Conservation (phyloP, 2,113 vertebrate genomes). For the Ahaetulla prasina region DNA sequence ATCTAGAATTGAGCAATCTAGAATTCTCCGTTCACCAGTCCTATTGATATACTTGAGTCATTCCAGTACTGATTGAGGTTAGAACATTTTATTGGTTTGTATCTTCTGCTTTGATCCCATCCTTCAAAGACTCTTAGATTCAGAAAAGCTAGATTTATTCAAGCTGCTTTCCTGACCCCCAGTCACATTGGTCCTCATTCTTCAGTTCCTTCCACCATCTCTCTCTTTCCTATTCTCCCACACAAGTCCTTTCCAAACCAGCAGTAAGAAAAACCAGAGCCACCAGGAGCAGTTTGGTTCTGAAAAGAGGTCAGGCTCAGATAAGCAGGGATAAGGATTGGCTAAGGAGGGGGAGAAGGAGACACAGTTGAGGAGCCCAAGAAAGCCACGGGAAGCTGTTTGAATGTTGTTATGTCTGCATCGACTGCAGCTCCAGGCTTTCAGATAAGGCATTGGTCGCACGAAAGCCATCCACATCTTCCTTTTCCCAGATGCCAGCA, state of each 20-base stretch:
- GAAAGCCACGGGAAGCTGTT: not conserved
- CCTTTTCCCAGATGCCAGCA: not conserved
- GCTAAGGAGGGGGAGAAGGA: constrained; percentile 22
- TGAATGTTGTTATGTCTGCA: not conserved
- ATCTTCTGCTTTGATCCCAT: not conserved
- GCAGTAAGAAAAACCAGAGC: not conserved
- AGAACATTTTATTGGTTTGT: not conserved
- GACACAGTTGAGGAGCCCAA: not conserved
- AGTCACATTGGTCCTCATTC: not conserved
- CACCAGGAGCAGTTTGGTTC: constrained; percentile 35
- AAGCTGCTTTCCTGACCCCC: fast-evolving
- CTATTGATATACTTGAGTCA: not conserved
- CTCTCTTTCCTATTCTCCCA: fast-evolving
- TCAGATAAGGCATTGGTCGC: no score
- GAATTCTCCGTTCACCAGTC: not conserved
- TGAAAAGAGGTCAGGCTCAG: constrained; percentile 60
- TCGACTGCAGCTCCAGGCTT: not conserved
- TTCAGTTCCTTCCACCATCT: not conserved
- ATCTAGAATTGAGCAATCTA: fast-evolving
- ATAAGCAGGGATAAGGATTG: constrained; percentile 60
- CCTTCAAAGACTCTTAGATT: not conserved
- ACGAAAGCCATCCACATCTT: not conserved
- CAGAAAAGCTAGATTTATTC: not conserved
- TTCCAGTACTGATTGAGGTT: not conserved
- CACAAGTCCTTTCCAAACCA: not conserved